Percentiles rank a stretch among this genome's conserved stretches.
These are phyloP conservation scores for Sebastes matsubarae DNA, from an alignment of 2,797 vertebrate species.

Conservation along the genomic window DNA sequence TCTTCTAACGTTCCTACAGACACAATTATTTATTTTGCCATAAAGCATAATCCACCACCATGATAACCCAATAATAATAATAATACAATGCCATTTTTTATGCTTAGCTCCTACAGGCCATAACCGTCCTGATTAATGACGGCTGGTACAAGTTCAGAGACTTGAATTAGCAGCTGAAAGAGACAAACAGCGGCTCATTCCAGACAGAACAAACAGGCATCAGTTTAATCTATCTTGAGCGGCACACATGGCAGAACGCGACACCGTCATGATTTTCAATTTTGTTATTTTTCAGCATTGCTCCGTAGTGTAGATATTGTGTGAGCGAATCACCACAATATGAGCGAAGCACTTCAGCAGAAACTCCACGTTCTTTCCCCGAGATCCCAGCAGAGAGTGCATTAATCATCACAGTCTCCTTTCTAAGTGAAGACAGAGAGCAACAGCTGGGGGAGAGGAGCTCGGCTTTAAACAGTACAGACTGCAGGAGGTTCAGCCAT, in stretches of 20 bases:
- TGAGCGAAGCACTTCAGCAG: conserved; percentile 58
- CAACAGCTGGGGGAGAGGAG: conserved; percentile 75
- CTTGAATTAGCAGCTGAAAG: conserved; percentile 9
- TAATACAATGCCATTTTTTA: conserved; percentile 17
- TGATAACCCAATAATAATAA: conserved; percentile 32
- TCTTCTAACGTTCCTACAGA: conserved; percentile 25
- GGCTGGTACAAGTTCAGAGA: conserved; percentile 16
- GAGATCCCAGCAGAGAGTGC: conserved; percentile 69
- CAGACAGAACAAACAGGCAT: conserved; percentile 38
- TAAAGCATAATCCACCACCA: conserved; percentile 19
- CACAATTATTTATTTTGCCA: conserved; percentile 21
- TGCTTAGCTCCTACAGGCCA: conserved; percentile 11
- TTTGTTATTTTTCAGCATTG: conserved; percentile 40
- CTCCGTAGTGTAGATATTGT: conserved; percentile 31
- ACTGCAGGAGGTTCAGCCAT: conserved; percentile 78
- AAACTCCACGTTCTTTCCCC: conserved; percentile 55
- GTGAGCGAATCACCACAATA: conserved; percentile 41
- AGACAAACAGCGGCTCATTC: conserved; percentile 25
- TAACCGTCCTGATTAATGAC: conserved; percentile 36
- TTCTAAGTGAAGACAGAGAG: conserved; percentile 68
- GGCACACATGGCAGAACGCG: conserved; percentile 26
- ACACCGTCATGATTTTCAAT: conserved; percentile 50
- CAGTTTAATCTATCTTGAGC: conserved; percentile 49
- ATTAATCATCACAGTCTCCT: conserved; percentile 76
- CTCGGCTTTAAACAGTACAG: conserved; percentile 76